Evolutionary conservation across 2,113 vertebrate genomes (phyloP).

Genomic region (Chascanopsetta lugubris): DNA sequence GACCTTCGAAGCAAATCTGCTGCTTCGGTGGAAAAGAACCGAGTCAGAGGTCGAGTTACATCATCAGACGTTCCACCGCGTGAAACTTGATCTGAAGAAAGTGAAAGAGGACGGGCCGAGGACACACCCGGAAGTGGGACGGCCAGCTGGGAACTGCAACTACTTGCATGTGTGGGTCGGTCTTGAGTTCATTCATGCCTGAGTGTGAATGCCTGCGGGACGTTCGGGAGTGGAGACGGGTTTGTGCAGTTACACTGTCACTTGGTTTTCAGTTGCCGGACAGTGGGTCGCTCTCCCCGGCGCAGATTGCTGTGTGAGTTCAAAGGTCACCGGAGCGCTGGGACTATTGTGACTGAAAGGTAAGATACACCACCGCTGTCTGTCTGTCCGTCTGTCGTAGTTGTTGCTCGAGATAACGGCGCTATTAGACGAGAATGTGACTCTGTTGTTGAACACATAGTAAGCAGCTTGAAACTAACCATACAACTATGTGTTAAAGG

Average conservation of each 20-base stretch:
- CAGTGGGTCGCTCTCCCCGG: neutral
- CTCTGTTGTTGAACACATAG: no score
- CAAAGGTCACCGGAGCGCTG: conserved; percentile 57
- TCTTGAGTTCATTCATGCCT: no score
- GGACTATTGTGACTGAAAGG: conserved; percentile 28
- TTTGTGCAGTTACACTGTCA: neutral
- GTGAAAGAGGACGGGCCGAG: conserved; percentile 21
- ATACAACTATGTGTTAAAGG: no score
- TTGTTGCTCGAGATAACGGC: neutral
- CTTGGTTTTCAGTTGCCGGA: neutral
- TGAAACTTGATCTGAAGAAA: conserved; percentile 65
- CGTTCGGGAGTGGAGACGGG: neutral
- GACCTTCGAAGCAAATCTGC: conserved; percentile 15
- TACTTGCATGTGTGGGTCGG: neutral
- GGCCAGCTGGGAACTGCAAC: neutral
- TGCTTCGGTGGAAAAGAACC: conserved; percentile 25
- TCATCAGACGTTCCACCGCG: conserved; percentile 11
- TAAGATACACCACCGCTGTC: conserved; percentile 31
- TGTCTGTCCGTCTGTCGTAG: neutral
- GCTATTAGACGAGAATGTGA: neutral
- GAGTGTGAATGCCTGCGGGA: neutral
- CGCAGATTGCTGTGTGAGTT: conserved; percentile 6
- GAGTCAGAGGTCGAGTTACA: conserved; percentile 22
- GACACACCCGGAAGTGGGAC: conserved; percentile 1
- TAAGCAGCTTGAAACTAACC: no score